Conservation (phyloP, 2,797 vertebrate species). For the Poeciliopsis infans region DNA sequence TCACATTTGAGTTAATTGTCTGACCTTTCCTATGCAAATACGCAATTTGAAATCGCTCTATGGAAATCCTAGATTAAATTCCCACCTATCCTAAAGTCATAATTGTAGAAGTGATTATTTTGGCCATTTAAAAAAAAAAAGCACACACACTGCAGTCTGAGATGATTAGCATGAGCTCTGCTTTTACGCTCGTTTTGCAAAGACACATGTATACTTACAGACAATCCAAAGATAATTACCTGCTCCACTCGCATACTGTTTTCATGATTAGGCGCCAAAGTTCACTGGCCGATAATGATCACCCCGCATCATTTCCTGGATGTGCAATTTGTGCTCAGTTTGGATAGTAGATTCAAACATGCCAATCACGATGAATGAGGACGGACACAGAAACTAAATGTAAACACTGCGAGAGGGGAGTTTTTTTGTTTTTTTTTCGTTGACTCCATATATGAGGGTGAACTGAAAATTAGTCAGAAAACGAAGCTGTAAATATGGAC, state of each 20-base stretch:
- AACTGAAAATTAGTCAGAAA: constrained; percentile 37
- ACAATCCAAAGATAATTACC: constrained; percentile 49
- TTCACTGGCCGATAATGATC: constrained; percentile 52
- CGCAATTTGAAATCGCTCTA: neutral
- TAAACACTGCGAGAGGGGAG: constrained; percentile 26
- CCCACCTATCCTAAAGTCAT: constrained; percentile 2
- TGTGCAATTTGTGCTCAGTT: constrained; percentile 36
- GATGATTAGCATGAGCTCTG: constrained; percentile 6
- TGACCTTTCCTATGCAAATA: constrained; percentile 8
- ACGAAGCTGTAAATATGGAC: constrained; percentile 43
- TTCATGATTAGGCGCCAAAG: constrained; percentile 59
- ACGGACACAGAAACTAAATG: constrained; percentile 1
- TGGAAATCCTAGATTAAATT: constrained; percentile 3
- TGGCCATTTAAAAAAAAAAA: constrained; percentile 19
- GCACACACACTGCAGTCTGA: neutral
- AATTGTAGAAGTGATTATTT: constrained; percentile 27
- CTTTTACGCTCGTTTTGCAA: neutral
- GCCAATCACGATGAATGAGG: constrained; percentile 43
- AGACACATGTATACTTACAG: neutral
- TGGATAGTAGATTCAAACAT: constrained; percentile 29
- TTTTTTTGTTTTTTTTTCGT: neutral
- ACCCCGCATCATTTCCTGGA: constrained; percentile 23
- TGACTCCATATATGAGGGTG: constrained; percentile 33
- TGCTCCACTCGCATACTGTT: constrained; percentile 50
- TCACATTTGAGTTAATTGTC: neutral